These are phyloP conservation scores for Hassar affinis DNA, from an alignment of 2,113 vertebrate genomes.

Conservation along the genomic window DNA sequence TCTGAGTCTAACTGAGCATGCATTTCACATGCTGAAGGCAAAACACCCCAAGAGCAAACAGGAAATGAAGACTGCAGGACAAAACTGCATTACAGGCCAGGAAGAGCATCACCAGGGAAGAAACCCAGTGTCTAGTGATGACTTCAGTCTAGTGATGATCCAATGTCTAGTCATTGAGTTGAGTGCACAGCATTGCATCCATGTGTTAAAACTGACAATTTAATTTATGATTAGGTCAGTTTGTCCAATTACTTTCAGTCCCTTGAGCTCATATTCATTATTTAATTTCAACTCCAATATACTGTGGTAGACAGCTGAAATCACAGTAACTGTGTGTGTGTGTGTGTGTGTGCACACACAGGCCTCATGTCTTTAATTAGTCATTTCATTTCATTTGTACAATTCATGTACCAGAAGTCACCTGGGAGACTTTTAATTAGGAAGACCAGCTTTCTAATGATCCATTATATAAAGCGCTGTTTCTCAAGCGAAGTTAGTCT, in stretches of 20 bases:
- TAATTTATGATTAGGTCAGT: not conserved
- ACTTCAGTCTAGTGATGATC: too few relatives aligned
- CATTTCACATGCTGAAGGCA: not conserved
- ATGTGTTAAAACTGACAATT: not conserved
- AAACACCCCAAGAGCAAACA: not conserved
- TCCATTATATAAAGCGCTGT: not conserved
- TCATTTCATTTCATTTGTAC: not conserved
- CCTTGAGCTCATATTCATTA: not conserved
- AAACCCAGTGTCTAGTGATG: not conserved
- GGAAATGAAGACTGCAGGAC: not conserved
- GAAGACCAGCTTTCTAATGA: not conserved
- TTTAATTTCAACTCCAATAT: not conserved
- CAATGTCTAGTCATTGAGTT: not conserved
- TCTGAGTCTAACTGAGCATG: not conserved
- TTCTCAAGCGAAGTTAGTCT: not conserved
- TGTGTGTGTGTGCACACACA: not conserved
- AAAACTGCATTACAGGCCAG: not conserved
- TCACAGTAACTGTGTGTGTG: not conserved
- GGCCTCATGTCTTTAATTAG: not conserved
- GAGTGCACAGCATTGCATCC: not conserved
- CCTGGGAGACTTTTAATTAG: conserved; percentile 3
- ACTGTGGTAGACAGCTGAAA: not conserved
- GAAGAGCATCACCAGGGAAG: not conserved
- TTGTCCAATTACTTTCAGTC: not conserved
- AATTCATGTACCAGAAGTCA: conserved; percentile 11